Base-by-base conservation (phyloP, 2,888 invertebrate species). In the Nipponacmea schrenckii region DNA sequence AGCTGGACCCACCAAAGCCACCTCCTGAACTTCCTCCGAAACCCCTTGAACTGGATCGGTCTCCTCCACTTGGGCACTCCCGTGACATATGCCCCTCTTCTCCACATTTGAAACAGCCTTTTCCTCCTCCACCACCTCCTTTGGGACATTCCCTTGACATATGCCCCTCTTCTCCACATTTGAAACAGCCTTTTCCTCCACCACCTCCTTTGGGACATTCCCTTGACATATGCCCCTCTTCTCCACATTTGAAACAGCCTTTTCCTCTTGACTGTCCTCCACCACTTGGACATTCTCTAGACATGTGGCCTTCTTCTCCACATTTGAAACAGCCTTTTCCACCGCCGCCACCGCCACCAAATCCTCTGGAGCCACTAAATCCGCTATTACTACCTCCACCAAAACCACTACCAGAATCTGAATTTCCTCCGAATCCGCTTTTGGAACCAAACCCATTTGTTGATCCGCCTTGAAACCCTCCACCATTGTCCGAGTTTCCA, bases 31-130 rank as follows among this genome's bases (percentile, higher is more conserved):
- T 48, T 45, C 48, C 63, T n/a, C 45, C 63, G 15, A 63, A 68
- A 15, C 50, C 50, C 7, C 48, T n/a, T 2, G 26, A 44, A 26
- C 66, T 10, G 8, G 39, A 31, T 39, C 44, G 39, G 15, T 46
- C 66, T 20, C 66, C 66, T 50, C n/a, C 67, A 56, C 66, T 73
- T 0, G 72, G 71, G 62, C 77, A 78, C 44, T 79, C 79, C 27
- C 79, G 62, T 5, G 63, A 46, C 17, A 68, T 44, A 15, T 72
- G 68, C 44, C 70, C 74, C 72, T 50, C 68, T 39, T n/a, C n/a
- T n/a, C n/a, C n/a, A n/a, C n/a, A n/a, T n/a, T n/a, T n/a, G n/a
- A n/a, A n/a, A n/a, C n/a, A n/a, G n/a, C n/a, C n/a, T n/a, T n/a
- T n/a, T n/a, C n/a, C n/a, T 12, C 67, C 67, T 15, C 67, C 67